Evolutionary conservation across 1,140 invertebrate species (phyloP).

Genomic region (Leucophenga varia): DNA sequence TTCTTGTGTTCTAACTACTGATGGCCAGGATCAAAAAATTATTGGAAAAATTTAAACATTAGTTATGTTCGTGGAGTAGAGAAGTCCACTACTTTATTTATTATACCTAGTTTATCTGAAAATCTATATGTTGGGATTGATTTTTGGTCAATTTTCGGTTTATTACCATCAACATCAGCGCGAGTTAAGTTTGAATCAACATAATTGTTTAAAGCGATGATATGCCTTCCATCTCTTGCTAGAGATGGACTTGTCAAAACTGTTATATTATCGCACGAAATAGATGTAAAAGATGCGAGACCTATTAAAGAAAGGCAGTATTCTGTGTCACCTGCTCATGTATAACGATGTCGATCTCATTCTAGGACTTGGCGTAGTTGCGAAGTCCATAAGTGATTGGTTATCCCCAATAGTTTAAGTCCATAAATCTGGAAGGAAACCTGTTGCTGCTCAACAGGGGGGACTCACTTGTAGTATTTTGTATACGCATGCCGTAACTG

Average conservation of each 20-base stretch:
- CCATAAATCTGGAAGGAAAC: too few species aligned
- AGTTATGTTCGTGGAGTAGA: neutral
- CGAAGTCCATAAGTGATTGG: conserved; percentile 9
- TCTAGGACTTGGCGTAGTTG: conserved; percentile 2
- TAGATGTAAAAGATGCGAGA: neutral
- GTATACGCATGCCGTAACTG: too few species aligned
- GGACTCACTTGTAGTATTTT: too few species aligned
- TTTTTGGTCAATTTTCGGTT: conserved; percentile 1
- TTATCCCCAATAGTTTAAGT: conserved; percentile 7
- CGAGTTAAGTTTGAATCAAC: neutral
- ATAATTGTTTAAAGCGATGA: neutral
- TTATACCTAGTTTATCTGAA: neutral
- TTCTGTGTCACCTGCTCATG: conserved; percentile 6
- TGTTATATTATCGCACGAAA: neutral
- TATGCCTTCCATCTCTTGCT: neutral
- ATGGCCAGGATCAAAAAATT: conserved; percentile 2
- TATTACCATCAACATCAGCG: neutral
- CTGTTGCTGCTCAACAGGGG: too few species aligned
- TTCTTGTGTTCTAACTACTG: conserved; percentile 5
- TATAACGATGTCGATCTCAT: conserved; percentile 5
- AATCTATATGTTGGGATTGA: conserved; percentile 2
- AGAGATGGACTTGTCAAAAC: conserved; percentile 1
- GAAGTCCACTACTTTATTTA: neutral
- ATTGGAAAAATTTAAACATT: neutral
- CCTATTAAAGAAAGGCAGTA: neutral